Base-by-base conservation (phyloP, 2,888 invertebrate species). In the Thymelicus sylvestris region DNA sequence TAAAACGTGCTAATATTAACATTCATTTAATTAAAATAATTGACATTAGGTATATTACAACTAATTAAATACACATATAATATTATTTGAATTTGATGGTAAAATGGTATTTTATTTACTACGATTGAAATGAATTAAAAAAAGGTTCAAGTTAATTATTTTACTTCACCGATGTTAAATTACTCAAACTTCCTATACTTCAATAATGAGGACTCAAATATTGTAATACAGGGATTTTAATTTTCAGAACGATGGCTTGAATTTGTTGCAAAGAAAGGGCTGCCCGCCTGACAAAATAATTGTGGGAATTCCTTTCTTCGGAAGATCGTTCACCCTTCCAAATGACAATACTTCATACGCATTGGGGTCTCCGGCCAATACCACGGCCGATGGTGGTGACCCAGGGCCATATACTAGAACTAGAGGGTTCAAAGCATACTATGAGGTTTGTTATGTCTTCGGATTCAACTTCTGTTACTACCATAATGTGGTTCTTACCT, bases 291-390 rank as follows among this genome's bases (percentile, higher is more conserved):
- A 50, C 7, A 50, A 50, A n/a, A 50, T 50, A 50, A n/a, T 50
- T 15, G 15, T 50, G 15, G 12, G 50, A n/a, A 12, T 50, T 6
- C 15, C 50, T 15, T 50, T 50, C 7, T 50, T 50, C 15, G 50
- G 50, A 50, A n/a, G 50, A 15, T 50, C 50, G 1, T 50, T 50
- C 15, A 15, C 50, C 1, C 15, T 50, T n/a, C 96, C 97, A 69
- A 50, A 48, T 48, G 2, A 12, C 47, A 10, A 47, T 13, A 12
- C 7, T 15, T 15, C n/a, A 7, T 50, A 50, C 50, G 15, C n/a
- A n/a, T 1, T 50, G 15, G 50, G 50, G n/a, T n/a, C 50, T 50
- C 5, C 5, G 7, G 50, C 50, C 5, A 47, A 47, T 12, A 13
- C 13, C 5, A 47, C 47, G 47, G 47, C 50, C n/a, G 7, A 50